These are phyloP conservation scores for Mus caroli DNA, from an alignment of 2,797 vertebrate species.

Conservation along the genomic window DNA sequence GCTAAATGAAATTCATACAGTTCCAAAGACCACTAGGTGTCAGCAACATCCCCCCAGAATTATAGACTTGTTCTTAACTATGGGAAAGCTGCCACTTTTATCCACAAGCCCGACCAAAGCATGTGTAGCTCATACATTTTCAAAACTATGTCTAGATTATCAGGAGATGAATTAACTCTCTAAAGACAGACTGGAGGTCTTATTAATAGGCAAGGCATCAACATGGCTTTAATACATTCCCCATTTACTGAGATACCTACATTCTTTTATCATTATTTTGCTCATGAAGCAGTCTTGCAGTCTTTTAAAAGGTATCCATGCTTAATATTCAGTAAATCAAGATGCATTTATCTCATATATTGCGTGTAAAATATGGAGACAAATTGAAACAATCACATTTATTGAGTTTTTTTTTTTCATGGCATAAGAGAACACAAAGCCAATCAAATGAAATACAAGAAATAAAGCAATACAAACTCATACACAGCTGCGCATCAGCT, in stretches of 20 bases:
- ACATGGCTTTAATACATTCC: background rate
- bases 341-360: conserved; percentile 10
- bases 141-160: background rate
- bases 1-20: conserved; percentile 4
- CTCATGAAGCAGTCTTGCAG: background rate
- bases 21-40: conserved; percentile 78
- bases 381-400: conserved; percentile 63
- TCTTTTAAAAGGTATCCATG: conserved; percentile 15
- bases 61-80: background rate
- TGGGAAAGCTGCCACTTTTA: conserved; percentile 37
- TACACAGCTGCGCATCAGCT: background rate
- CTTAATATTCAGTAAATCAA: background rate
- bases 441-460: conserved; percentile 61
- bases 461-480: conserved; percentile 37
- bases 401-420: conserved; percentile 52
- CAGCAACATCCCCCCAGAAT: conserved; percentile 76
- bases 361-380: conserved; percentile 46
- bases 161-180: conserved; percentile 38
- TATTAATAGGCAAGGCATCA: conserved; percentile 28
- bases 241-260: background rate
- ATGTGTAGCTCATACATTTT: background rate
- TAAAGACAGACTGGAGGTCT: conserved; percentile 14
- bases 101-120: background rate
- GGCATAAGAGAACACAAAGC: conserved; percentile 15
- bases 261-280: conserved; percentile 49